phyloP scores from a whole-genome alignment of 2,797 vertebrate genomes.

The Telmatherina bonti region DNA sequence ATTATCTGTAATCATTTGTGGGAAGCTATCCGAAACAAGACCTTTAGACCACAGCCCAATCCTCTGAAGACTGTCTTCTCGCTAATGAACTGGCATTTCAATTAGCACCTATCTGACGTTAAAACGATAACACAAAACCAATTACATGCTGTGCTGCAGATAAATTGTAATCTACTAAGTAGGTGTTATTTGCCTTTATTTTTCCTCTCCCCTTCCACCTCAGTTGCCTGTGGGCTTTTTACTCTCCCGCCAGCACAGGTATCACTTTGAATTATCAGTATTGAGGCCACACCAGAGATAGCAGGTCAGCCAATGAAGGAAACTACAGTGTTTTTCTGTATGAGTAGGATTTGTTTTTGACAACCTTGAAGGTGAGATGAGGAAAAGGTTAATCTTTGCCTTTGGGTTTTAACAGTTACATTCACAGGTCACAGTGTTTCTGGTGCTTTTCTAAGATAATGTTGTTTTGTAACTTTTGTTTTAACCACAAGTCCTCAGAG shows the following conservation, averaged over 20 bases:
- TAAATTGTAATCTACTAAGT: slow-evolving; percentile 79
- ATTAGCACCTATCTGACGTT: slow-evolving; percentile 77
- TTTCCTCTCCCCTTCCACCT: slow-evolving; percentile 42
- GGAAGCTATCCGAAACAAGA: slow-evolving; percentile 67
- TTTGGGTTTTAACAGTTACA: slow-evolving; percentile 25
- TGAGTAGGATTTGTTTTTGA: slow-evolving; percentile 51
- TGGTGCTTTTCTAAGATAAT: slow-evolving; percentile 12
- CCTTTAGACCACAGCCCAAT: slow-evolving; percentile 67
- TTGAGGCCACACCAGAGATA: slow-evolving; percentile 52
- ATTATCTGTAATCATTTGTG: slow-evolving; percentile 72
- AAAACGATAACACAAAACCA: slow-evolving; percentile 80
- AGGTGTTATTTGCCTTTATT: slow-evolving; percentile 69
- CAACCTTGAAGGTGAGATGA: slow-evolving; percentile 42
- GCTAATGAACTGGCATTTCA: slow-evolving; percentile 78
- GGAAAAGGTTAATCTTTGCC: slow-evolving; percentile 19
- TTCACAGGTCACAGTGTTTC: slow-evolving; percentile 25
- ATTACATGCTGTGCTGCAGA: slow-evolving; percentile 76
- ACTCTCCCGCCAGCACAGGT: slow-evolving; percentile 56
- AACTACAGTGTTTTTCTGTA: slow-evolving; percentile 40
- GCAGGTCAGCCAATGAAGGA: slow-evolving; percentile 35
- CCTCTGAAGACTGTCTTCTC: slow-evolving; percentile 58
- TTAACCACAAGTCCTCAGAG: background rate
- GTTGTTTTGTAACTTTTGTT: slow-evolving; percentile 6
- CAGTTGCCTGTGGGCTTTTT: slow-evolving; percentile 40
- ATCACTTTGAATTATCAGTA: slow-evolving; percentile 68